Evolutionary conservation across 2,113 vertebrate species (phyloP).

Genomic region (Corythaixoides concolor): DNA sequence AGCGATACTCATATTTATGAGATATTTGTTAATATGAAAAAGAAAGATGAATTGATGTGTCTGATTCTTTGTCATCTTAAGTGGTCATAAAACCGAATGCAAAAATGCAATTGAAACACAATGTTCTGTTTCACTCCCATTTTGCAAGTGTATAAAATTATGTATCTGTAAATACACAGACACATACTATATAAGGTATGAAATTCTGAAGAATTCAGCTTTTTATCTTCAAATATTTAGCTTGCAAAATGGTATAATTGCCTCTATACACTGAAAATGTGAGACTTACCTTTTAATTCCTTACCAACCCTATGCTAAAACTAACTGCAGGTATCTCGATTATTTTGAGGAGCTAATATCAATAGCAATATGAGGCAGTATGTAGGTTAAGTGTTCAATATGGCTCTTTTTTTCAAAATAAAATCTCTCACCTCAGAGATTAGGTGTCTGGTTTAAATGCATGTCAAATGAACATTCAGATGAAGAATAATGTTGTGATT

Average conservation of each 20-base stretch:
- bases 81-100: neutral
- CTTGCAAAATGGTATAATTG: neutral
- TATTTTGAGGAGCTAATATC: neutral
- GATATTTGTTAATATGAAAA: neutral
- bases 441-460: neutral
- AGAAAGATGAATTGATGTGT: neutral
- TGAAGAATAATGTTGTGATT: slow-evolving; percentile 3
- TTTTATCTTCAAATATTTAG: neutral
- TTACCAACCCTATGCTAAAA: neutral
- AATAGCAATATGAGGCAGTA: neutral
- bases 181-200: neutral
- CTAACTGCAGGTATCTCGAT: neutral
- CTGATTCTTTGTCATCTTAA: neutral
- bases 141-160: neutral
- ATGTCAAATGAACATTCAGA: neutral
- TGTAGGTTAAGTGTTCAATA: neutral
- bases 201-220: neutral
- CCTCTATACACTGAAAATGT: neutral
- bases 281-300: neutral
- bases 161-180: neutral
- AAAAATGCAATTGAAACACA: neutral
- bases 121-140: neutral
- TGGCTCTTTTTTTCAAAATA: neutral
- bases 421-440: neutral
- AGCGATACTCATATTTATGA: neutral